Percentiles rank a stretch among this genome's conserved stretches.
Evolutionary conservation across 2,797 vertebrate species (phyloP).

Genomic region (Sciurus vulgaris): DNA sequence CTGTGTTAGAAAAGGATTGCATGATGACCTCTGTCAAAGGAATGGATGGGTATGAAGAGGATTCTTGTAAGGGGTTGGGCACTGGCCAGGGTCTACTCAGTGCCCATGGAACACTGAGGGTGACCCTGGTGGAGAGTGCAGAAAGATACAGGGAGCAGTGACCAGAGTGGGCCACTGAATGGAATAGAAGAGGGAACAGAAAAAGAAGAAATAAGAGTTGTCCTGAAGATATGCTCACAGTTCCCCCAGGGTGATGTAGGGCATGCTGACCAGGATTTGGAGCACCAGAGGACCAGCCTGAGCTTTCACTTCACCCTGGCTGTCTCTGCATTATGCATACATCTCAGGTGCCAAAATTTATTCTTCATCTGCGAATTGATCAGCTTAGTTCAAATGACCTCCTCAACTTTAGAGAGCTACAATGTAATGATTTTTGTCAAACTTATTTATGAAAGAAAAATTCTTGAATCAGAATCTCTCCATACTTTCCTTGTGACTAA

Average conservation of each 20-base stretch:
- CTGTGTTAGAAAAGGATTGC: neutral
- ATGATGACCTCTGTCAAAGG: neutral
- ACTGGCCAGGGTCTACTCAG: too few species aligned
- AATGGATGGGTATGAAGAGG: neutral
- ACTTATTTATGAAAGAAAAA: neutral
- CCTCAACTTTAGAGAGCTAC: neutral
- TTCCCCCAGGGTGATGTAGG: neutral
- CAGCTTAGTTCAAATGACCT: neutral
- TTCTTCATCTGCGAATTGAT: neutral
- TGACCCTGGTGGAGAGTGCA: rapidly evolving
- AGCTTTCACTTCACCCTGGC: too few species aligned
- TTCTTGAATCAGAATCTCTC: neutral
- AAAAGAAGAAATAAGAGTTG: neutral
- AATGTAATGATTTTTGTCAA: neutral
- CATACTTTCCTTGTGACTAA: neutral
- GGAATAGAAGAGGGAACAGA: neutral
- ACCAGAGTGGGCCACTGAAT: too few species aligned
- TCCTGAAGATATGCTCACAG: neutral
- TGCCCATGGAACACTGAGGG: neutral
- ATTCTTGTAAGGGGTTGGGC: neutral
- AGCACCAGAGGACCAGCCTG: neutral
- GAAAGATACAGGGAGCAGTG: neutral
- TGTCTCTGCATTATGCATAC: rapidly evolving
- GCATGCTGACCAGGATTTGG: neutral
- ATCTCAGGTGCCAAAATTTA: neutral